These are phyloP conservation scores for Pyrgilauda ruficollis DNA, from an alignment of 2,113 vertebrate genomes.

Conservation along the genomic window DNA sequence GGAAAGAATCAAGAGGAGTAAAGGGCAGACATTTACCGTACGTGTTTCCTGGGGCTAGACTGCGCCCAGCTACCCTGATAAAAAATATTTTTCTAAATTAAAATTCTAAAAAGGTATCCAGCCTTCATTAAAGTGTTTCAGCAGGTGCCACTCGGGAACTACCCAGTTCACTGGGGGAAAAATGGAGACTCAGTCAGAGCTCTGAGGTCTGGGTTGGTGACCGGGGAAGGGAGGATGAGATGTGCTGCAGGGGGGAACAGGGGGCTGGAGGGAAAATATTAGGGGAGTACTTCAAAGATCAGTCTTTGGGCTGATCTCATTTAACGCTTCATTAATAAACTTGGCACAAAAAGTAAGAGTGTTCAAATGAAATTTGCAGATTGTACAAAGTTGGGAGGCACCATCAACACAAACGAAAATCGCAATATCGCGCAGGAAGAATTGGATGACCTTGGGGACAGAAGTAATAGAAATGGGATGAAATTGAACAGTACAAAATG, in stretches of 20 bases:
- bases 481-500: constrained; percentile 70
- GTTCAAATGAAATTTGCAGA: constrained; percentile 54
- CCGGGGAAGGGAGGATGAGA: background rate
- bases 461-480: constrained; percentile 69
- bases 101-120: background rate
- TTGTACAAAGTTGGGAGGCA: constrained; percentile 58
- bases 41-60: background rate
- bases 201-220: background rate
- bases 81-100: background rate
- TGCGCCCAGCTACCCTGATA: background rate
- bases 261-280: background rate
- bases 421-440: constrained; percentile 45
- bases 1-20: background rate
- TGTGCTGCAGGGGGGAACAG: background rate
- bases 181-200: background rate
- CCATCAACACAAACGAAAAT: constrained; percentile 62
- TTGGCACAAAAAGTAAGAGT: constrained; percentile 39
- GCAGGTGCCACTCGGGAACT: background rate
- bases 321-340: constrained; percentile 48
- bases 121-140: background rate
- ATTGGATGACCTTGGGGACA: constrained; percentile 70
- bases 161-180: background rate
- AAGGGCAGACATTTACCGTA: background rate
- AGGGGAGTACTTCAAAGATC: constrained; percentile 3
- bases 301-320: constrained; percentile 11